Evolutionary conservation across 2,113 vertebrate genomes (phyloP), one percentile per base, ranked within the genome.

Genomic region (Oryzias celebensis): DNA sequence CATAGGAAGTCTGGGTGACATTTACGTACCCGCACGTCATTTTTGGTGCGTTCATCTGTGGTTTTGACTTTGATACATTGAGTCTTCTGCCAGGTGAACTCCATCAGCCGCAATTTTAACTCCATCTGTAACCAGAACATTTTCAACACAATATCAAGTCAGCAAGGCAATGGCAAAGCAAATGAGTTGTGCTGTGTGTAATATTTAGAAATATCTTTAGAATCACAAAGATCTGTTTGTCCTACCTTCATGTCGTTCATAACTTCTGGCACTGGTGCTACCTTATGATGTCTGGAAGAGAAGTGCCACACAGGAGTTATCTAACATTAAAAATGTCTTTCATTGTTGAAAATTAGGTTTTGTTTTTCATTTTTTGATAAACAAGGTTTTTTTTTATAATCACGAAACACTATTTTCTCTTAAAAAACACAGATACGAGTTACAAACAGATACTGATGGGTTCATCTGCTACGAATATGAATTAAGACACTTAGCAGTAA

Each of bases 181-280:
- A 53, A 45, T 36, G 36, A 12, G 36, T 36, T 12, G 36, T 0
- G 31, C 7, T 36, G 8, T 7, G 31, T 10, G 31, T 6, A 7
- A 36, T 1, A 2, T 36, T 8, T 36, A 36, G 31, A 12, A 36
- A 36, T 36, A 36, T 36, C 36, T 36, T 36, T 12, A 12, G 8
- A 12, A 36, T 36, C 36, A 36, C 36, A 12, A 36, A 36, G 36
- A 12, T 36, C 8, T 36, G 8, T 2, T 36, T 36, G 13, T 2
- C 73, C 56, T 62, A 89, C 91, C 89, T 92, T 93, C 91, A 93
- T 91, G 44, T 92, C 91, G 47, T 84, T 90, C 26, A 88, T 78
- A 49, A 92, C 86, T 57, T 93, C 91, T 50, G 89, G 81, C 46
- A 91, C 69, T 6, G 91, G 91, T 4, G 90, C 88, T 7, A 93